These are phyloP conservation scores for Thamnophis sirtalis DNA, from an alignment of 2,113 vertebrate genomes.

Conservation along the genomic window DNA sequence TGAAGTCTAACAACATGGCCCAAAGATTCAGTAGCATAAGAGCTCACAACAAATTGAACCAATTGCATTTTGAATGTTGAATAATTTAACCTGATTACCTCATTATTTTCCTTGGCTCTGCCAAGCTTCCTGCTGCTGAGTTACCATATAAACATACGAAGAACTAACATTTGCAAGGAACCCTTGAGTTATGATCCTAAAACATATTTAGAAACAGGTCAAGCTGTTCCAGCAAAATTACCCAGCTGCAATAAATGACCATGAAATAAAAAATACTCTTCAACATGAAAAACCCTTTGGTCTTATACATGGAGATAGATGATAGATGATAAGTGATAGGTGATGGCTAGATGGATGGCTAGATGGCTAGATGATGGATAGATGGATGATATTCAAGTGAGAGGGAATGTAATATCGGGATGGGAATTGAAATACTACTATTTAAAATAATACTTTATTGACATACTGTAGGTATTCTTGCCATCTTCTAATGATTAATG, in stretches of 20 bases:
- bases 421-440: not conserved
- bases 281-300: not conserved
- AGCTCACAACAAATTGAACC: not conserved
- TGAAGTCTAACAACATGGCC: not conserved
- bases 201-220: not conserved
- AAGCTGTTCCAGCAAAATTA: not conserved
- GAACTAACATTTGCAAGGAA: not conserved
- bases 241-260: not conserved
- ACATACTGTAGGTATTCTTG: too few species aligned
- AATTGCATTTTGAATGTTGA: not conserved
- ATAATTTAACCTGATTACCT: slow-evolving; percentile 4
- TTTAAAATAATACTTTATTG: not conserved
- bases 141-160: not conserved
- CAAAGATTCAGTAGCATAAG: not conserved
- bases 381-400: not conserved
- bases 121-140: not conserved
- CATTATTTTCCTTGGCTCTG: not conserved
- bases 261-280: not conserved
- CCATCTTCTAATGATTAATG: not conserved
- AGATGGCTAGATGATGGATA: too few species aligned
- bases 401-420: too few species aligned
- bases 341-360: too few species aligned
- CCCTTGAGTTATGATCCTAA: not conserved
- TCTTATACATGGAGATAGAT: not conserved
- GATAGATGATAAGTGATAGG: too few species aligned